These are phyloP conservation scores for Malacoraja senta DNA, from an alignment of 2,797 vertebrate species.

Conservation along the genomic window DNA sequence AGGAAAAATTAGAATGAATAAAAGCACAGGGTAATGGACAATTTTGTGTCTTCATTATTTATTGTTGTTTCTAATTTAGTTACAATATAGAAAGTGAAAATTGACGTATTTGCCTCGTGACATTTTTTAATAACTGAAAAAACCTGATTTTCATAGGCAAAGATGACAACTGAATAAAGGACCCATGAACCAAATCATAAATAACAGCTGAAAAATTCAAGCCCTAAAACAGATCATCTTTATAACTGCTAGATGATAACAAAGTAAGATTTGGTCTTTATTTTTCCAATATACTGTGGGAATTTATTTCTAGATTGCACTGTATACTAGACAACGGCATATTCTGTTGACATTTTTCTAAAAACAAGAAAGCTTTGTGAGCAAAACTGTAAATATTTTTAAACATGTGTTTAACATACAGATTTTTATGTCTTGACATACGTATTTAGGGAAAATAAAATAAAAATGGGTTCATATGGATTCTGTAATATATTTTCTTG, in stretches of 20 bases:
- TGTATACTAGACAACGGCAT: not conserved
- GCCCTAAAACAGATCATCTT: not conserved
- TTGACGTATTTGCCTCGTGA: too few species aligned
- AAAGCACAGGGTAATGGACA: too few species aligned
- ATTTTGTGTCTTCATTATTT: too few species aligned
- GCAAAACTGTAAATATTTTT: constrained; percentile 20
- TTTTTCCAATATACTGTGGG: not conserved
- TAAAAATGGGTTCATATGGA: constrained; percentile 10
- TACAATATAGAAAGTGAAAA: too few species aligned
- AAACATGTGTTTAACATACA: constrained; percentile 25
- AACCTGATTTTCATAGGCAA: too few species aligned
- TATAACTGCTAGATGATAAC: not conserved
- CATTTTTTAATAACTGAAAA: too few species aligned
- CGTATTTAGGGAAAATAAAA: constrained; percentile 19
- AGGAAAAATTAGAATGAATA: too few species aligned
- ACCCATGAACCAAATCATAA: too few species aligned
- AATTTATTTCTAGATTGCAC: not conserved
- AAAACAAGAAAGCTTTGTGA: constrained; percentile 18
- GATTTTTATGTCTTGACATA: not conserved
- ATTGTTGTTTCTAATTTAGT: too few species aligned
- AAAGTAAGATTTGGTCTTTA: constrained; percentile 8
- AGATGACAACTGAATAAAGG: too few species aligned
- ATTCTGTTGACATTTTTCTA: constrained; percentile 15
- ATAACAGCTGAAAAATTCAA: too few species aligned
- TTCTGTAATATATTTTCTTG: constrained; percentile 30